Base-by-base conservation (phyloP, 2,888 invertebrate species). In the Sthenelais limicola region DNA sequence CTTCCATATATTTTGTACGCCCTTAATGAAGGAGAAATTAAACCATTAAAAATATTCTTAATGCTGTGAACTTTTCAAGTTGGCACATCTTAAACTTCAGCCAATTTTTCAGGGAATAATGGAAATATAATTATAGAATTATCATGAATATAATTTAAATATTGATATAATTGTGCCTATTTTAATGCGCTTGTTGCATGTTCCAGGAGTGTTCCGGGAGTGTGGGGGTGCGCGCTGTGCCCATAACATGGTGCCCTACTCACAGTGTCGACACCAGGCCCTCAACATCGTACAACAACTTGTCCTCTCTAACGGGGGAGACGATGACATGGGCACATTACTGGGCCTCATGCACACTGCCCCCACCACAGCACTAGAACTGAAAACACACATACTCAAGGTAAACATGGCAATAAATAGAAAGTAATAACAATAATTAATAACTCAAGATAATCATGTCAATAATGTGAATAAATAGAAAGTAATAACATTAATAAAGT, bases 281-380 rank as follows among this genome's bases (percentile, higher is more conserved):
- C 90, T 97, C 80, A 94, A 92, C 77, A 86, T 88, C 35, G 85
- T 88, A 28, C 86, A 86, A 74, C 87, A 88, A 79, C 80, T 88
- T 68, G 82, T 88, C 49, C 80, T 87, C 72, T 95, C 94, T 66
- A 93, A 94, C 38, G 97, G 96, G 0, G 97, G 97, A 0, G 98
- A 98, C 83, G 98, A 98, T 82, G 97, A 98, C 82, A 96, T 98
- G 96, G 93, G 94, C 0, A 94, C 95, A 24, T 90, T 98, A 72
- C 90, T 98, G 26, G 94, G 94, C 54, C 93, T 96, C 26, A 93
- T 98, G 92, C 97, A 97, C 89, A 93, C 95, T 4, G 94, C 96
- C 3, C 92, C 95, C 9, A 91, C 93, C 56, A 91, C 92, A 0
- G 93, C 94, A 54, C 89, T 96, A 48, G 91, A 92, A 75, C 91